These are phyloP conservation scores for Polypterus senegalus DNA, from an alignment of 2,113 vertebrate genomes.

Conservation along the genomic window DNA sequence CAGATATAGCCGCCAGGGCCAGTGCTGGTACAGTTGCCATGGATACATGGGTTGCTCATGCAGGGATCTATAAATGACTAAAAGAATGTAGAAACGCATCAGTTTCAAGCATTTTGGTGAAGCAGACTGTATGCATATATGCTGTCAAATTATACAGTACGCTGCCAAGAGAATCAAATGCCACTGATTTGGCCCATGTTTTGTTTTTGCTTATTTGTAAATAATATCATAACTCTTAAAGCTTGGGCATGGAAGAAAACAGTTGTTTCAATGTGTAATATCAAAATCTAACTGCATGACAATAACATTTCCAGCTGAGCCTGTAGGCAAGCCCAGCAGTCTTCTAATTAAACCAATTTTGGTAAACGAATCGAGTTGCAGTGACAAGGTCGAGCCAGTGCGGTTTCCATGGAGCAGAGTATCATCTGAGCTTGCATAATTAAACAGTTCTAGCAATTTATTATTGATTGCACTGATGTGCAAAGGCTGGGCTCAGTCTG, in stretches of 20 bases:
- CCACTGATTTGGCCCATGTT: too few relatives aligned
- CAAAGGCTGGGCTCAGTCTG: background rate
- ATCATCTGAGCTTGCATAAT: background rate
- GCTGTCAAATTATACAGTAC: too few relatives aligned
- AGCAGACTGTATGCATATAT: too few relatives aligned
- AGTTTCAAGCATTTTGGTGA: constrained; percentile 17
- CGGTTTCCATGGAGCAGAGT: constrained; percentile 1
- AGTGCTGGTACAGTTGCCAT: constrained; percentile 83
- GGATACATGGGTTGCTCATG: constrained; percentile 83
- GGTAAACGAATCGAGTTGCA: background rate
- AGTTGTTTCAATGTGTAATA: too few relatives aligned
- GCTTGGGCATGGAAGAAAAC: too few relatives aligned
- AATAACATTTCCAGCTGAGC: background rate
- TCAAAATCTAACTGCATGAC: background rate
- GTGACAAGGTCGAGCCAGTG: constrained; percentile 2
- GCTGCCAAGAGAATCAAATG: too few relatives aligned
- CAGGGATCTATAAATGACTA: constrained; percentile 85
- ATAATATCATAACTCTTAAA: too few relatives aligned
- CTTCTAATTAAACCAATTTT: constrained; percentile 4
- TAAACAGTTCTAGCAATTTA: constrained; percentile 1
- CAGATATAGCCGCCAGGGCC: constrained; percentile 59
- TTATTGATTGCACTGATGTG: constrained; percentile 1
- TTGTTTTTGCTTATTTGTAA: too few relatives aligned
- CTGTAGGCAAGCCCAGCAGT: background rate
- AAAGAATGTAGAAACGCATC: constrained; percentile 33